These are phyloP conservation scores for Phrynosoma platyrhinos DNA, from an alignment of 2,113 vertebrate species.

Conservation along the genomic window DNA sequence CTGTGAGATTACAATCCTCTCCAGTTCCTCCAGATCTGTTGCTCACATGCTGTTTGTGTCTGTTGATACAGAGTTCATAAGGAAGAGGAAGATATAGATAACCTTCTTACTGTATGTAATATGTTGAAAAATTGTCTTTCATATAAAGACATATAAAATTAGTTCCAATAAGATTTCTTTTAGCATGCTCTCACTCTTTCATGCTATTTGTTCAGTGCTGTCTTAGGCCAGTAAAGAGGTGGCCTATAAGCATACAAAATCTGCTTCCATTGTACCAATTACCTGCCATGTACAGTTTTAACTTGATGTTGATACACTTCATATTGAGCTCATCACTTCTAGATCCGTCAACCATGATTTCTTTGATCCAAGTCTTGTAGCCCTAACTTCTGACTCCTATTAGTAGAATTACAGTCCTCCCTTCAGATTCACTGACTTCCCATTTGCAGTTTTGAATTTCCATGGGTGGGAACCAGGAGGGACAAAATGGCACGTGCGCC, in stretches of 20 bases:
- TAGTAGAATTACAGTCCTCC: not conserved
- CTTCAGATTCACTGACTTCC: too few species aligned
- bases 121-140: not conserved
- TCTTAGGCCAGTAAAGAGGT: not conserved
- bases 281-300: not conserved
- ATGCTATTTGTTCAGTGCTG: too few species aligned
- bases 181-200: not conserved
- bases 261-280: not conserved
- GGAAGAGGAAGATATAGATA: not conserved
- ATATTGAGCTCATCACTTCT: not conserved
- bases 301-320: not conserved
- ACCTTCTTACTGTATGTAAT: not conserved
- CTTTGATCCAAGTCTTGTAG: not conserved
- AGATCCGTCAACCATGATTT: not conserved
- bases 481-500: too few species aligned
- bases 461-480: too few species aligned
- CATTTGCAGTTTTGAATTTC: too few species aligned
- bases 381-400: not conserved
- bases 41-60: not conserved
- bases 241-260: not conserved
- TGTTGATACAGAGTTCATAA: not conserved
- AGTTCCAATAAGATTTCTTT: not conserved
- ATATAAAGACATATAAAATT: not conserved
- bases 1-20: not conserved
- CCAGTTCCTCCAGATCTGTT: not conserved